Evolutionary conservation across 2,888 invertebrate genomes (phyloP), one percentile per base, ranked within the genome.

Genomic region (Linnaemya tessellans): DNA sequence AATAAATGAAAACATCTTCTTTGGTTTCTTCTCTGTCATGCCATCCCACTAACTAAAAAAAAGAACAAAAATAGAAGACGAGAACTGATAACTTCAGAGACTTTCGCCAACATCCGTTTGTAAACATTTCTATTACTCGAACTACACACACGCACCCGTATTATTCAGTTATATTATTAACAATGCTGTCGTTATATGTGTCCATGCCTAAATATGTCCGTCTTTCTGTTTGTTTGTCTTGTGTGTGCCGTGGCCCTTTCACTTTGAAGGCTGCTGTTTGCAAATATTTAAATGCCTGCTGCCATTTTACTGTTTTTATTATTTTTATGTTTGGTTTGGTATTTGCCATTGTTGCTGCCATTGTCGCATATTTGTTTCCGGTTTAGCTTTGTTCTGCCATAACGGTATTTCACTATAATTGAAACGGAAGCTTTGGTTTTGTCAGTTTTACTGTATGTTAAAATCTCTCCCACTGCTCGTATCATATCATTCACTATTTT

Each of bases 371-470:
- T 88, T 87, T 87, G 88, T 74, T 88, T 87, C 87, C 88, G 87
- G 84, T 86, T 85, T 62, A 79, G 83, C 80, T 86, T 88, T 87
- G 86, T 88, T 85, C 87, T 84, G 87, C 87, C 89, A 89, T 77
- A 84, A 78, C 84, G 77, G 87, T 85, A 88, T 88, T 80, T 87
- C 87, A 87, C 89, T 87, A 90, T 91, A 91, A 91, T 91, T 91
- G 91, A 91, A 91, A 90, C 90, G 91, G 91, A 91, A 90, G 90
- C 90, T 84, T 80, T 84, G 87, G 86, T 89, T 89, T 89, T 88
- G 89, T 89, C 89, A 87, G 88, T 88, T 84, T 62, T 35, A 74
- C 77, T 51, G 62, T 18, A 58, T 71, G 77, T 60, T 83, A 67
- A 64, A 73, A 22, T 78, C 51, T 71, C 62, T 56, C 68, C 62